phyloP scores from a whole-genome alignment of 2,113 vertebrate genomes.

The Lethenteron reissneri region DNA sequence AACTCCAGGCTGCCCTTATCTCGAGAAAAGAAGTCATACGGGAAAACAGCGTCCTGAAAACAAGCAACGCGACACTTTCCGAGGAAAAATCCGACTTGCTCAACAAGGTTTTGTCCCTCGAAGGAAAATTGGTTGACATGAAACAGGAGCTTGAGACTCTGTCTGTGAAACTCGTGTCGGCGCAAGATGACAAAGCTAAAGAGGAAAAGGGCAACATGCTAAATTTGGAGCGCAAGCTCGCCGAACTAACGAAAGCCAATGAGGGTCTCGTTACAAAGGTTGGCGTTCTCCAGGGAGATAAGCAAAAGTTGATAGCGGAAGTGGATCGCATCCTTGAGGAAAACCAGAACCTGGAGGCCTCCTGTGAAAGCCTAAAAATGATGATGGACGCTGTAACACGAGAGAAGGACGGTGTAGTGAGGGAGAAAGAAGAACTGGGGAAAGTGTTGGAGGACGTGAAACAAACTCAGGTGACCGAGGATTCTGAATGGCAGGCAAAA shows the following conservation, averaged over 20 bases:
- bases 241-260: conserved; percentile 23
- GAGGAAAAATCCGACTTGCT: conserved; percentile 1
- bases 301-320: conserved; percentile 38
- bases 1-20: conserved; percentile 80
- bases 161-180: conserved; percentile 35
- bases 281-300: conserved; percentile 28
- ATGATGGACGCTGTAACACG: conserved; percentile 33
- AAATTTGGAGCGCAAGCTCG: conserved; percentile 25
- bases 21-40: conserved; percentile 68
- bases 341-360: conserved; percentile 47
- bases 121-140: neutral
- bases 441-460: conserved; percentile 33
- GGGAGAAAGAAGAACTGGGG: conserved; percentile 39
- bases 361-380: conserved; percentile 57
- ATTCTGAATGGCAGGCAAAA: conserved; percentile 43
- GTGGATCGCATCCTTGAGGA: conserved; percentile 39
- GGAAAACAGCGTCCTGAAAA: conserved; percentile 52
- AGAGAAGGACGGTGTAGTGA: conserved; percentile 41
- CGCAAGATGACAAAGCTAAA: conserved; percentile 19
- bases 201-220: conserved; percentile 27
- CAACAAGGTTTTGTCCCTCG: neutral
- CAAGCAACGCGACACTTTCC: conserved; percentile 23
- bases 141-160: conserved; percentile 17
- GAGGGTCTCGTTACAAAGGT: conserved; percentile 22
- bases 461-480: conserved; percentile 23